Percentiles rank a stretch among this genome's conserved stretches.
Evolutionary conservation across 2,888 invertebrate species (phyloP).

Genomic region (Caenorhabditis imperialis): DNA sequence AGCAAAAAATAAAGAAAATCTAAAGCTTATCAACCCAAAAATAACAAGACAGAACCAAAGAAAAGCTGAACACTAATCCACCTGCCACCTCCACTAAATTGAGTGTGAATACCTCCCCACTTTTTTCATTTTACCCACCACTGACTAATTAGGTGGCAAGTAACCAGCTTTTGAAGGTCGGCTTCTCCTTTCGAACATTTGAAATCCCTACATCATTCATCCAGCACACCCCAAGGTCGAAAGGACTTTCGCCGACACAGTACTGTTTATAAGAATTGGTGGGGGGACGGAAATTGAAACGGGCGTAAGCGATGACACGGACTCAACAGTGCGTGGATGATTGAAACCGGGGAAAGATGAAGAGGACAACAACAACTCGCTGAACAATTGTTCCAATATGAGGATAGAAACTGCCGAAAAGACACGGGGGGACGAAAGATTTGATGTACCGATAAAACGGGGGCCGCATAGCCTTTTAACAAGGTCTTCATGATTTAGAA

Average conservation of each 20-base stretch:
- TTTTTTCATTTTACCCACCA: too few relatives aligned
- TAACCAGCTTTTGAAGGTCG: conserved; percentile 52
- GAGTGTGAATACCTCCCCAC: too few relatives aligned
- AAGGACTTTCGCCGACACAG: conserved; percentile 29
- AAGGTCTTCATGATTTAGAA: background rate
- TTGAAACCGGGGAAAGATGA: conserved; percentile 54
- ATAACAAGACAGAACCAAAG: too few relatives aligned
- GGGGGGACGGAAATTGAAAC: conserved; percentile 1
- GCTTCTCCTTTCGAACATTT: conserved; percentile 22
- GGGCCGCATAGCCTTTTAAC: conserved; percentile 44
- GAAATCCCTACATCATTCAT: conserved; percentile 18
- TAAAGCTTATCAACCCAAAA: too few relatives aligned
- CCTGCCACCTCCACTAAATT: conserved; percentile 1
- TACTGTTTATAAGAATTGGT: background rate
- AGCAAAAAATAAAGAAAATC: too few relatives aligned
- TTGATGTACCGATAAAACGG: too few relatives aligned
- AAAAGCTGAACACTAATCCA: too few relatives aligned
- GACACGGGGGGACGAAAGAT: too few relatives aligned
- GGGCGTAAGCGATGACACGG: conserved; percentile 34
- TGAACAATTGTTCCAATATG: too few relatives aligned
- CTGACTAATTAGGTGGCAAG: conserved; percentile 42
- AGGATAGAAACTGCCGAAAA: too few relatives aligned
- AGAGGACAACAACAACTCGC: too few relatives aligned
- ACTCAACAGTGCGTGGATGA: conserved; percentile 43
- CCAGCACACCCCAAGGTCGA: conserved; percentile 41